phyloP scores from a whole-genome alignment of 2,888 invertebrate species.

The Achlya flavicornis region DNA sequence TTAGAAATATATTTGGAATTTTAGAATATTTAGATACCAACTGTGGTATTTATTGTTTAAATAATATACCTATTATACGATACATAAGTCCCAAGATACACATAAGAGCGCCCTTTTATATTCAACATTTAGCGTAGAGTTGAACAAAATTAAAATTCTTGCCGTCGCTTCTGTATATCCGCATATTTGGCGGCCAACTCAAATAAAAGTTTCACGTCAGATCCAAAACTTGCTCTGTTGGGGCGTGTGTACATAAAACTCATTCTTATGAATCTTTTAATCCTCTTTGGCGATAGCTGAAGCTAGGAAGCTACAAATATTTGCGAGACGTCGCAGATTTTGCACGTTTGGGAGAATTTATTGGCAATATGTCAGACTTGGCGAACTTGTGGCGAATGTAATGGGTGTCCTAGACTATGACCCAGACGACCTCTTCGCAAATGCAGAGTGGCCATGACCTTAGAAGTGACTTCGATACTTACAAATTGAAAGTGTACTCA shows the following conservation, averaged over 20 bases:
- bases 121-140: background rate
- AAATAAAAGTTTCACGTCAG: conserved; percentile 9
- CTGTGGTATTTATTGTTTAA: too few relatives aligned
- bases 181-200: conserved; percentile 12
- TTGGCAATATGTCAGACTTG: background rate
- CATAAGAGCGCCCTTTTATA: background rate
- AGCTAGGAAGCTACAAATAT: background rate
- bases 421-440: conserved; percentile 1
- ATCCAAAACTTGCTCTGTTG: conserved; percentile 10
- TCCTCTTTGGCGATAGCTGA: background rate
- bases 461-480: background rate
- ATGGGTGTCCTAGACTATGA: background rate
- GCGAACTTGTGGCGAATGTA: background rate
- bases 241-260: conserved; percentile 11
- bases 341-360: background rate
- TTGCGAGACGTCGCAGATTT: background rate
- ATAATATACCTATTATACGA: background rate
- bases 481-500: background rate
- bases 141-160: conserved; percentile 13
- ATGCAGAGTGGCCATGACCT: conserved; percentile 1
- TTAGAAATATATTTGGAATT: too few relatives aligned
- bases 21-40: background rate
- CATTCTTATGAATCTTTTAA: conserved; percentile 10
- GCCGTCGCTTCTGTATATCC: conserved; percentile 5
- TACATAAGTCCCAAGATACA: background rate